Base-by-base conservation (phyloP, 2,113 vertebrate genomes). In the Notiomystis cincta region DNA sequence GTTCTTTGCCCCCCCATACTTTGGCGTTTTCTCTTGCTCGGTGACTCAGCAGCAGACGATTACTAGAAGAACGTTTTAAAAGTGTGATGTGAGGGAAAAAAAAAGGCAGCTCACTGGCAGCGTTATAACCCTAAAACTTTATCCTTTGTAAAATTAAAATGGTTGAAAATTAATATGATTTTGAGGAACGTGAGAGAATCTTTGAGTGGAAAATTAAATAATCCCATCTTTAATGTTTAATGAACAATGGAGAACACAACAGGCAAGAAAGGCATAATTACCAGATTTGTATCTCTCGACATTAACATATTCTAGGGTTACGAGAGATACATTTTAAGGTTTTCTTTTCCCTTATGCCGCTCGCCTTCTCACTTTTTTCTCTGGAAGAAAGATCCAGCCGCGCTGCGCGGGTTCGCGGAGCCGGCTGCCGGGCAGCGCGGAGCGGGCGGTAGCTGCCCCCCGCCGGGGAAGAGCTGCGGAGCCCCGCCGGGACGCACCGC, bases 221-320 rank as follows among this genome's bases (percentile, higher is more conserved):
- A 92, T 81, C 80, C 81, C 89, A 42, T 71, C 86, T 93, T 90
- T 62, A 82, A 94, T 82, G 57, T 93, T 96, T 80, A 90, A 90
- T 92, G 91, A 83, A 84, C 88, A 78, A 85, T 21, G 89, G 88
- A 95, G 81, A 82, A 60, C 64, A 76, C 81, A 56, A 85, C 61
- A 24, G 70, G 50, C 76, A 84, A 83, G 90, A 89, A 91, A 81
- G 87, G 87, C 89, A 82, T 87, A 78, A 72, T 94, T 77, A 87
- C 85, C 54, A 94, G 82, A 80, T 92, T 88, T 84, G 71, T 92
- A 91, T 93, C 95, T 87, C 77, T 21, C n/a, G 47, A 15, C 60
- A 82, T 82, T 92, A 95, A 69, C 96, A 95, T 95, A 92, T 54
- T 94, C 93, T 95, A 93, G 83, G 78, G 90, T 94, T 95, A 91